phyloP scores from a whole-genome alignment of 2,113 vertebrate species.

The Cottus gobio region DNA sequence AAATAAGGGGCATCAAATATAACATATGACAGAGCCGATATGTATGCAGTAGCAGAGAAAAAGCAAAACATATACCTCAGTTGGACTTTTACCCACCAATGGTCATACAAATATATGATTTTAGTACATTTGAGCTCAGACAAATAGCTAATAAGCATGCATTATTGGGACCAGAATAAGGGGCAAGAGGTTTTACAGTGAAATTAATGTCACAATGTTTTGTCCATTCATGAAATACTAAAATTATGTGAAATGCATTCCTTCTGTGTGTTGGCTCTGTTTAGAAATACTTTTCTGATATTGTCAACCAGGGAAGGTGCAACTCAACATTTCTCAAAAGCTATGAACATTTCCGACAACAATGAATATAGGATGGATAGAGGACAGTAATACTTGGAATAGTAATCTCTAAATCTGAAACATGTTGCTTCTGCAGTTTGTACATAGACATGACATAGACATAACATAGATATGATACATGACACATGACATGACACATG shows the following conservation, averaged over 20 bases:
- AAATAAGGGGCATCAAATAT: not conserved
- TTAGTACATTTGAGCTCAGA: not conserved
- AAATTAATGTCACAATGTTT: conserved; percentile 16
- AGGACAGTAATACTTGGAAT: not conserved
- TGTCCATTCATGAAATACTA: conserved; percentile 16
- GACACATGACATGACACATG: too few relatives aligned
- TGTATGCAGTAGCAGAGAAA: not conserved
- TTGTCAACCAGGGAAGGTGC: conserved; percentile 22
- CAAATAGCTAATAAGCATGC: not conserved
- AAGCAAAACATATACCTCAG: not conserved
- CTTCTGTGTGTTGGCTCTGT: conserved; percentile 3
- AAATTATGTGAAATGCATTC: conserved; percentile 15
- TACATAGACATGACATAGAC: not conserved
- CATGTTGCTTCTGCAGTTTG: not conserved
- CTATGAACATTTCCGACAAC: conserved; percentile 12
- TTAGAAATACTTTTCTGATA: conserved; percentile 30
- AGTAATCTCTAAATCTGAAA: not conserved
- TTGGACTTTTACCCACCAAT: not conserved
- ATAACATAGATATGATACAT: too few relatives aligned
- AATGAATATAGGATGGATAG: not conserved
- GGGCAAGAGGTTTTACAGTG: conserved; percentile 1
- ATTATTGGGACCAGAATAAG: not conserved
- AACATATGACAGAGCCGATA: not conserved
- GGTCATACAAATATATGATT: not conserved
- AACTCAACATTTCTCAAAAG: conserved; percentile 32